These are phyloP conservation scores for Nowickia ferox DNA, from an alignment of 2,888 invertebrate genomes.

Conservation along the genomic window DNA sequence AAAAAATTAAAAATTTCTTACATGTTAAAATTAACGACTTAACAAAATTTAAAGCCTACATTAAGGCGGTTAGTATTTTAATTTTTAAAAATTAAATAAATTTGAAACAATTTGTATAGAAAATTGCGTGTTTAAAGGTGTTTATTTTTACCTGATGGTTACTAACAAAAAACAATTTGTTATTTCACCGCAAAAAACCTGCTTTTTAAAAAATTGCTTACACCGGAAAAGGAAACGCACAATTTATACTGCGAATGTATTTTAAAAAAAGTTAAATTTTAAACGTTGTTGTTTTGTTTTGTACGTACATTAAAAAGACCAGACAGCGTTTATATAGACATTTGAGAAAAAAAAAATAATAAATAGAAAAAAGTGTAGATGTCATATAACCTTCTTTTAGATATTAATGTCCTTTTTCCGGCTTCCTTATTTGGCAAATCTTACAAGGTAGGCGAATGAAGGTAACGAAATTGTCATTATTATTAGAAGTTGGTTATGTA, in stretches of 20 bases:
- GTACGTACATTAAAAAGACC: neutral
- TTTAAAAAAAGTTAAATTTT: slow-evolving; percentile 38
- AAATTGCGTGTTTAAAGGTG: slow-evolving; percentile 63
- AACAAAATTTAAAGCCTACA: slow-evolving; percentile 24
- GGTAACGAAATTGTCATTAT: slow-evolving; percentile 31
- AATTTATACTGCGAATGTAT: slow-evolving; percentile 64
- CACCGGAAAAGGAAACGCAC: slow-evolving; percentile 72
- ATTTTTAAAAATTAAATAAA: neutral
- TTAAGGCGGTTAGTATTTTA: neutral
- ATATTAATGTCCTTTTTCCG: slow-evolving; percentile 23
- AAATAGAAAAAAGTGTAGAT: neutral
- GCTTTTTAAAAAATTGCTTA: slow-evolving; percentile 15
- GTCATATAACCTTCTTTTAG: neutral
- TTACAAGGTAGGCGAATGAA: slow-evolving; percentile 2
- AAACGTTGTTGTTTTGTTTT: neutral
- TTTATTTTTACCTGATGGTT: slow-evolving; percentile 49
- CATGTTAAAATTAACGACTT: slow-evolving; percentile 8
- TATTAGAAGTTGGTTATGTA: slow-evolving; percentile 2
- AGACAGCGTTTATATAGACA: neutral
- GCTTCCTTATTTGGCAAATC: neutral
- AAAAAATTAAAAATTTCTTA: neutral
- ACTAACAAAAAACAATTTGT: slow-evolving; percentile 59
- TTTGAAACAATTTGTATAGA: slow-evolving; percentile 18
- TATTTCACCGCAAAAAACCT: slow-evolving; percentile 27
- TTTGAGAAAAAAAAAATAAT: too few species aligned